Percentiles rank a stretch among this genome's conserved stretches.
Conservation (phyloP, 53 echinoderm and acorn worm species). For the Holothuria leucospilota region DNA sequence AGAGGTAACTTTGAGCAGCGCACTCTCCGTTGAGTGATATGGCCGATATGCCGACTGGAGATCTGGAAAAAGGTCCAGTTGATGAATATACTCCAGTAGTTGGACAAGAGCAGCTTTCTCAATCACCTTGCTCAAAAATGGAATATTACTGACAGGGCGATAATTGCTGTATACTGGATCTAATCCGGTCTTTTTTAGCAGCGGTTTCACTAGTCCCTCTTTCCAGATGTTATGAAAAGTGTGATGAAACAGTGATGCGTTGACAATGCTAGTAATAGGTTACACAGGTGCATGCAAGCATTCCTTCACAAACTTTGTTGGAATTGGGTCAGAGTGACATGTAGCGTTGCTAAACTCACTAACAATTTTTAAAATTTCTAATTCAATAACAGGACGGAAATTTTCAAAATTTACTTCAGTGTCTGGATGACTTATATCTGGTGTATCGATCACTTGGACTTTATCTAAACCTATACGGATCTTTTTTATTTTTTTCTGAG, state of each 20-base stretch:
- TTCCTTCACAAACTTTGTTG: background rate
- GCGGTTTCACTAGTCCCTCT: background rate
- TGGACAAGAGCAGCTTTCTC: background rate
- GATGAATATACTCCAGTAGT: background rate
- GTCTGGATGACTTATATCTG: too few relatives aligned
- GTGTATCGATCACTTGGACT: too few relatives aligned
- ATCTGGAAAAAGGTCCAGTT: background rate
- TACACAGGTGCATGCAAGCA: background rate
- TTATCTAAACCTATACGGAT: too few relatives aligned
- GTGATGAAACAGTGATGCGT: background rate
- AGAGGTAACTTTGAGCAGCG: too few relatives aligned
- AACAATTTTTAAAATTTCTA: background rate
- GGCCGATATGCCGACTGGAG: too few relatives aligned
- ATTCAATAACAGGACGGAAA: too few relatives aligned
- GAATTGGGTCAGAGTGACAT: background rate
- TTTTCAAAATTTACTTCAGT: too few relatives aligned
- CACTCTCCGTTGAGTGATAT: too few relatives aligned
- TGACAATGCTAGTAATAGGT: background rate
- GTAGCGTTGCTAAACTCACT: constrained; percentile 13
- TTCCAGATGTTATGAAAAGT: background rate
- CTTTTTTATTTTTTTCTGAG: too few relatives aligned
- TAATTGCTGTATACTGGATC: background rate
- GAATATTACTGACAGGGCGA: background rate
- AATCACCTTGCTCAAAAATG: background rate
- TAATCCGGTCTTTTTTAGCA: background rate